Evolutionary conservation across 2,888 invertebrate species (phyloP).

Genomic region (Argyresthia goedartella): DNA sequence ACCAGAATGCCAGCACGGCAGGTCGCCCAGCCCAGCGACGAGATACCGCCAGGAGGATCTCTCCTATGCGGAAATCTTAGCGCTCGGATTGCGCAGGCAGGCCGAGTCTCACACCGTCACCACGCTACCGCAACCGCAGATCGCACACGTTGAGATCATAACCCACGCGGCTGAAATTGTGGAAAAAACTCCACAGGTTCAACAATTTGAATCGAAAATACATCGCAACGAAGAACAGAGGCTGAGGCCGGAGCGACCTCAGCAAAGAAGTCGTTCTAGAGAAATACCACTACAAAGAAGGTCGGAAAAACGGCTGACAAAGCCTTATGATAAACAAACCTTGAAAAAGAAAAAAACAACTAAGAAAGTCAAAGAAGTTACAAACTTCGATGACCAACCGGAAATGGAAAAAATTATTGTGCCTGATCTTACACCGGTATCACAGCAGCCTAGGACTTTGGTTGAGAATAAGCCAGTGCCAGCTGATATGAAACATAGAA

Average conservation of each 20-base stretch:
- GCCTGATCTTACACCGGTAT: slow-evolving; percentile 3
- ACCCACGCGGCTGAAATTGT: slow-evolving; percentile 39
- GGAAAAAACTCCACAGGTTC: slow-evolving; percentile 28
- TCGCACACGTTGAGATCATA: slow-evolving; percentile 44
- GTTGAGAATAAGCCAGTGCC: background rate
- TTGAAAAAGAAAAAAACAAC: slow-evolving; percentile 47
- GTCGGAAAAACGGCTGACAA: slow-evolving; percentile 46
- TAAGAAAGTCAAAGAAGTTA: slow-evolving; percentile 52
- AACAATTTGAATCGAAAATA: slow-evolving; percentile 24
- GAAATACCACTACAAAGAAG: slow-evolving; percentile 42
- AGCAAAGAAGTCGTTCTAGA: slow-evolving; percentile 41
- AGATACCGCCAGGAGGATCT: slow-evolving; percentile 74
- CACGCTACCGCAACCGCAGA: slow-evolving; percentile 34
- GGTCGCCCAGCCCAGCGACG: slow-evolving; percentile 32
- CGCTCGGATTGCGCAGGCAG: slow-evolving; percentile 71
- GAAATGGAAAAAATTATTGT: slow-evolving; percentile 18
- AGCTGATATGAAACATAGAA: slow-evolving; percentile 17
- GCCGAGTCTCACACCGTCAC: too few species aligned
- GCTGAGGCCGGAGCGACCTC: slow-evolving; percentile 17
- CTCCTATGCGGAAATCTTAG: slow-evolving; percentile 80
- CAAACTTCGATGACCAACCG: slow-evolving; percentile 46
- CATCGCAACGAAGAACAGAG: slow-evolving; percentile 23
- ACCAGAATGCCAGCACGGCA: slow-evolving; percentile 21
- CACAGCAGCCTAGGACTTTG: background rate
- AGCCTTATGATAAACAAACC: slow-evolving; percentile 38